Conservation (phyloP, 2,113 vertebrate genomes). For the Meles meles region DNA sequence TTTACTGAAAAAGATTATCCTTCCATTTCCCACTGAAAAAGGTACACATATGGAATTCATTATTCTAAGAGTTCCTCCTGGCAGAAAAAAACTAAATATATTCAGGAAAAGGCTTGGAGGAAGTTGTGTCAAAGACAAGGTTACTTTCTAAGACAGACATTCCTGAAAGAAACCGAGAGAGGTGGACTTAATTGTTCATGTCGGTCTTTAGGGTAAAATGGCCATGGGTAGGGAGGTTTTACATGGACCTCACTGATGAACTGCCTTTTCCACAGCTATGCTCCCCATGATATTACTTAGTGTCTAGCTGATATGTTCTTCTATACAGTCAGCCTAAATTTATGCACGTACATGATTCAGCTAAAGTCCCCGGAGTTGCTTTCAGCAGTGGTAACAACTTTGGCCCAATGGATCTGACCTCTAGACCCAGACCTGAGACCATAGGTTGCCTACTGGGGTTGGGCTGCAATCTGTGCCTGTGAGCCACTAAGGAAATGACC, state of each 20-base stretch:
- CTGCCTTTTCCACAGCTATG: neutral
- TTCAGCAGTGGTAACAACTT: neutral
- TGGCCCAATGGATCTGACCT: neutral
- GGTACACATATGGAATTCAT: neutral
- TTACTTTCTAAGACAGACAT: neutral
- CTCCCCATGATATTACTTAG: neutral
- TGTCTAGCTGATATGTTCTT: neutral
- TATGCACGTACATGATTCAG: neutral
- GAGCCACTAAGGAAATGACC: conserved; percentile 59
- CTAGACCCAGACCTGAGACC: conserved; percentile 35
- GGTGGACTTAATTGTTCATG: neutral
- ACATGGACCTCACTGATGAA: neutral
- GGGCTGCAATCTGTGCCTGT: neutral
- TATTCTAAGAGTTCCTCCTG: neutral
- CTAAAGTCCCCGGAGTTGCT: neutral
- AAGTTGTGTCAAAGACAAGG: neutral
- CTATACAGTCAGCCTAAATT: neutral
- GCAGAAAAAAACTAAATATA: neutral
- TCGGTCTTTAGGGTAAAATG: neutral
- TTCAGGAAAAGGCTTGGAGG: neutral
- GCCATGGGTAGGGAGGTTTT: neutral
- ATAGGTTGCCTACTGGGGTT: conserved; percentile 1
- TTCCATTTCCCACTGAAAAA: neutral
- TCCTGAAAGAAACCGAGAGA: neutral
- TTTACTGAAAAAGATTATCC: neutral